These are phyloP conservation scores for Sarcophilus harrisii DNA, from an alignment of 2,797 vertebrate genomes.

Conservation along the genomic window DNA sequence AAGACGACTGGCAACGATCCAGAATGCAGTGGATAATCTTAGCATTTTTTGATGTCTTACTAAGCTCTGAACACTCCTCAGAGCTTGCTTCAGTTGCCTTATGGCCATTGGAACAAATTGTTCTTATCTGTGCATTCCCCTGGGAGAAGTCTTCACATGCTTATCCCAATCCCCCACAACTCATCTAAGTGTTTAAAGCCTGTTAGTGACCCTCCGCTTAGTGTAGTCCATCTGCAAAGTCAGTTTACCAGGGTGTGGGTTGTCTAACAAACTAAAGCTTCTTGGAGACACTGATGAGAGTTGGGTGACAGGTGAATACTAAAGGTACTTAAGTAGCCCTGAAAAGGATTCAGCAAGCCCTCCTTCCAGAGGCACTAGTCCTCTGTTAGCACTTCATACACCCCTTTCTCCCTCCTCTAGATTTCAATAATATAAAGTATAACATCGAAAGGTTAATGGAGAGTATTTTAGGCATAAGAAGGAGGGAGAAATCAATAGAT, in stretches of 20 bases:
- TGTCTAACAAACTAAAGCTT: neutral
- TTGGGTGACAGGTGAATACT: neutral
- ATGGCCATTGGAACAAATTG: neutral
- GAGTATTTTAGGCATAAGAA: neutral
- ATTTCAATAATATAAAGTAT: neutral
- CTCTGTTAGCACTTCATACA: neutral
- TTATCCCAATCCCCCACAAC: neutral
- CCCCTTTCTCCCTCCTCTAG: neutral
- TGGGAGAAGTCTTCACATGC: neutral
- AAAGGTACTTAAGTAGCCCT: neutral
- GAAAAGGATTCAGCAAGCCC: neutral
- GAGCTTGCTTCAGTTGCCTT: neutral
- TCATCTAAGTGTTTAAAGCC: neutral
- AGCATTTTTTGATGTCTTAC: neutral
- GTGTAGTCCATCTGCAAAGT: neutral
- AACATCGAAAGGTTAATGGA: neutral
- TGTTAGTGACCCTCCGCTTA: neutral
- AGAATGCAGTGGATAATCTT: neutral
- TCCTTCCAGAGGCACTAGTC: neutral
- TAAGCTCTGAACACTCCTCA: neutral
- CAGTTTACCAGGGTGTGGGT: neutral
- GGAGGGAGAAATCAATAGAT: neutral
- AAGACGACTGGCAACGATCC: neutral
- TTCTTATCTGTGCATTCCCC: neutral
- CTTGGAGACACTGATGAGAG: neutral